Conservation (phyloP, 2,113 vertebrate genomes). For the Sebastes schlegelii region DNA sequence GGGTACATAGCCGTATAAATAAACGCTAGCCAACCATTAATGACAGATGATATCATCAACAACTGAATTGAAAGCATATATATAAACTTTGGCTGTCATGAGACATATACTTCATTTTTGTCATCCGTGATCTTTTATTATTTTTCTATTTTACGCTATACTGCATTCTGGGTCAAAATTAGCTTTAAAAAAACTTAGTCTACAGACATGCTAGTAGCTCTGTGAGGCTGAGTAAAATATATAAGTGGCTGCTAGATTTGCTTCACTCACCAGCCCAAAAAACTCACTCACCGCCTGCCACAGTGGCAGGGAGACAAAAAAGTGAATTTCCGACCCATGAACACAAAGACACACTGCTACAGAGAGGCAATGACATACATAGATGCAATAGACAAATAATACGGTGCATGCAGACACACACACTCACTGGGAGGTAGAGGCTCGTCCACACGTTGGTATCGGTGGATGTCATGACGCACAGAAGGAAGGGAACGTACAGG, state of each 20-base stretch:
- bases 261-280: no score
- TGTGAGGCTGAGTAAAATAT: background rate
- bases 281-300: no score
- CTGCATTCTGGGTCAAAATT: background rate
- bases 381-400: slow-evolving; percentile 20
- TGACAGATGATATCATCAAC: background rate
- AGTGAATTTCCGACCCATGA: background rate
- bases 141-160: background rate
- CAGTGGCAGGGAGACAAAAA: no score
- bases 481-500: slow-evolving; percentile 92
- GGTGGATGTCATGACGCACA: slow-evolving; percentile 94
- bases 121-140: background rate
- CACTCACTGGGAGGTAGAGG: slow-evolving; percentile 97
- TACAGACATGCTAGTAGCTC: background rate
- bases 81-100: background rate
- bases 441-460: slow-evolving; percentile 99
- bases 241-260: no score
- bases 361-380: background rate
- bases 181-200: background rate
- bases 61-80: background rate
- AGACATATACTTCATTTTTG: background rate
- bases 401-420: slow-evolving; percentile 71
- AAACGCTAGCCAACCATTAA: background rate
- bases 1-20: background rate
- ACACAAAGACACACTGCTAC: slow-evolving; percentile 12